phyloP scores from a whole-genome alignment of 2,113 vertebrate genomes.

The Isichthys henryi region DNA sequence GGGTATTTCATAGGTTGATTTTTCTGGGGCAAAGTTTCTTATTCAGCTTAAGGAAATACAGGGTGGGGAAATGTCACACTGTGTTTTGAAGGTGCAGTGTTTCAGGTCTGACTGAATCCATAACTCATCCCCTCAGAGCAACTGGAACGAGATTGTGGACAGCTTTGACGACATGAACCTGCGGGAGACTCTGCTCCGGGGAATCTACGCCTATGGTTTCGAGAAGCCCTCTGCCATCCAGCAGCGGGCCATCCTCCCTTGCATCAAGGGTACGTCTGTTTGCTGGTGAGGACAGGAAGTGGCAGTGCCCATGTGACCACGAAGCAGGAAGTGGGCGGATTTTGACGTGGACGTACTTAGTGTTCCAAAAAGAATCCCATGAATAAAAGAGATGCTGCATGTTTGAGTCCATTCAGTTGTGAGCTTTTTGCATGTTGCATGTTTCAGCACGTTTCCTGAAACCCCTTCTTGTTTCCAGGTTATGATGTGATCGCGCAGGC shows the following conservation, averaged over 20 bases:
- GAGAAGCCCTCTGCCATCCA: constrained; percentile 91
- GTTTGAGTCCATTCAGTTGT: background rate
- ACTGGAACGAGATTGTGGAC: constrained; percentile 84
- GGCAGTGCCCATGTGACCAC: background rate
- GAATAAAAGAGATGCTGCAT: background rate
- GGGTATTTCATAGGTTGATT: background rate
- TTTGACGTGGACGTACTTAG: background rate
- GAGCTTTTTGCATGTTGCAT: background rate
- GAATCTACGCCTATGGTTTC: constrained; percentile 91
- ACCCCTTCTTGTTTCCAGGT: constrained; percentile 38
- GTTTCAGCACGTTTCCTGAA: background rate
- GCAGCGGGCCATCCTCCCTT: constrained; percentile 90
- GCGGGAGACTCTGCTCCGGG: constrained; percentile 75
- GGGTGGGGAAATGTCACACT: background rate
- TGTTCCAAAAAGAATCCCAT: background rate
- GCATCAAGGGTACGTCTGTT: constrained; percentile 79
- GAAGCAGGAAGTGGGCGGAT: background rate
- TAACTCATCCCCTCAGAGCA: constrained; percentile 59
- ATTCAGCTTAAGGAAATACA: background rate
- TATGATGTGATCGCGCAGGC: constrained; percentile 77
- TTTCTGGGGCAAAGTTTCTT: background rate
- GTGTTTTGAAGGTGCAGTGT: background rate
- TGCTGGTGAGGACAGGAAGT: background rate
- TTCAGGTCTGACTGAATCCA: background rate
- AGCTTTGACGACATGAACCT: constrained; percentile 89